Evolutionary conservation across 1,140 invertebrate genomes (phyloP).

Genomic region (Drosophila takahashii): DNA sequence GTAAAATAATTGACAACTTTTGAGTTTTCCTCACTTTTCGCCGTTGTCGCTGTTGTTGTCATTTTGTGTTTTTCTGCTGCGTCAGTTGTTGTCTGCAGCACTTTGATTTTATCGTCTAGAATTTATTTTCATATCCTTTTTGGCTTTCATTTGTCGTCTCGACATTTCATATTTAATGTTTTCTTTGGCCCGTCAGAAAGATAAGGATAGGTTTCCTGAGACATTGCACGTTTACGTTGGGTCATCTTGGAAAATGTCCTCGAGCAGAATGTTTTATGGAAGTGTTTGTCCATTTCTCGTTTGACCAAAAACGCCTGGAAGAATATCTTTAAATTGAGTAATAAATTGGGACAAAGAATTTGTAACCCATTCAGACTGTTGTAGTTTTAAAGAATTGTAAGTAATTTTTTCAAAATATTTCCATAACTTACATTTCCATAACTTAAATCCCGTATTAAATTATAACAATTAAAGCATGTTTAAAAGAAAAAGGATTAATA

Average conservation of each 20-base stretch:
- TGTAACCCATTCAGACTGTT: not conserved
- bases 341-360: not conserved
- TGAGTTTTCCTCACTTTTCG: slow-evolving; percentile 9
- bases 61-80: not conserved
- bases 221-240: slow-evolving; percentile 7
- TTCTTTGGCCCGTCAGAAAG: not conserved
- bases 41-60: not conserved
- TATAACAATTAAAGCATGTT: not conserved
- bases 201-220: slow-evolving; percentile 19
- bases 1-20: slow-evolving; percentile 15
- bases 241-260: not conserved
- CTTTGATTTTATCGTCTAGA: slow-evolving; percentile 34
- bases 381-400: not conserved
- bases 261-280: not conserved
- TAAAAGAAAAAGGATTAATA: not conserved
- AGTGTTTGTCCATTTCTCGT: slow-evolving; percentile 7
- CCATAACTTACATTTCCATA: no score
- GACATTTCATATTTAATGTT: slow-evolving; percentile 27
- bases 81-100: slow-evolving; percentile 12
- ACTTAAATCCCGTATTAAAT: not conserved
- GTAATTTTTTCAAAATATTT: no score
- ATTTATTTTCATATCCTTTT: slow-evolving; percentile 23
- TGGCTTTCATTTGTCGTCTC: slow-evolving; percentile 32
- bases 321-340: slow-evolving; percentile 3
- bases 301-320: not conserved